phyloP scores from a whole-genome alignment of 2,113 vertebrate genomes.

The Thalassoma bifasciatum region DNA sequence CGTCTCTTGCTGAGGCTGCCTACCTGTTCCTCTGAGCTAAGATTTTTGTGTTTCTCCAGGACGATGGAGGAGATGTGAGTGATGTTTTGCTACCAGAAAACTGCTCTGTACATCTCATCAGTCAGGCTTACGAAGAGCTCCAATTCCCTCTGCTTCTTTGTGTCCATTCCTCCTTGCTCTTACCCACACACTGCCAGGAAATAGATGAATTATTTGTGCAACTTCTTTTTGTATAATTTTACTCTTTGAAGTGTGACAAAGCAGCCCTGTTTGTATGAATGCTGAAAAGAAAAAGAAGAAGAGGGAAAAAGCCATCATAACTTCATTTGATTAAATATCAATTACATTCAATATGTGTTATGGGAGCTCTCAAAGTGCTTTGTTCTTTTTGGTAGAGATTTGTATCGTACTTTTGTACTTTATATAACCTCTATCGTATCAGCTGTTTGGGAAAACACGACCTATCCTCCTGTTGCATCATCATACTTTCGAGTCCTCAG shows the following conservation, averaged over 20 bases:
- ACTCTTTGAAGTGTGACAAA: not conserved
- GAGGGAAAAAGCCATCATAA: no score
- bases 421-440: not conserved
- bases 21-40: constrained; percentile 14
- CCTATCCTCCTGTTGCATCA: not conserved
- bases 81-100: constrained; percentile 32
- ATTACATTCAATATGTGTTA: not conserved
- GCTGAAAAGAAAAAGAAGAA: not conserved
- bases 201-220: not conserved
- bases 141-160: not conserved
- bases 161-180: not conserved
- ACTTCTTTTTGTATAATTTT: constrained; percentile 6
- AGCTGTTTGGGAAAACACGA: not conserved
- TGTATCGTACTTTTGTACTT: not conserved
- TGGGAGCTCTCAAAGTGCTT: no score
- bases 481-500: not conserved
- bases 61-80: constrained; percentile 38
- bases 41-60: constrained; percentile 10
- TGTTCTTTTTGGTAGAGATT: not conserved
- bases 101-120: constrained; percentile 35
- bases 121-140: constrained; percentile 20
- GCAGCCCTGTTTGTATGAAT: not conserved
- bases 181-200: not conserved
- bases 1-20: constrained; percentile 33
- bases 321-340: not conserved